phyloP scores from a whole-genome alignment of 2,888 invertebrate genomes.

The Thereva nobilitata region DNA sequence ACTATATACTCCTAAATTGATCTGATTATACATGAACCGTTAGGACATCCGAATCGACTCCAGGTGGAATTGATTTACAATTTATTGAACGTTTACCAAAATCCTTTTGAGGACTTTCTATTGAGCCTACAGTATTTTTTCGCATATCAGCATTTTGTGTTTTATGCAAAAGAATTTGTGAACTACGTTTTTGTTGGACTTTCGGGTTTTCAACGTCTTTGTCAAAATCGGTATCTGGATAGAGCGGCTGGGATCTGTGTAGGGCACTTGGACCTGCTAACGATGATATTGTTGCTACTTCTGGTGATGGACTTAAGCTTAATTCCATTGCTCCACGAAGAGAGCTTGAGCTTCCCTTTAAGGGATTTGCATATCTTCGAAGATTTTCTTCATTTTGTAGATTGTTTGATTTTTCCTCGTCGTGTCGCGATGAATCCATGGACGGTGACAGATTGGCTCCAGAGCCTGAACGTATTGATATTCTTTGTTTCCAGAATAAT shows the following conservation, averaged over 20 bases:
- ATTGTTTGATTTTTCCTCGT: conserved; percentile 89
- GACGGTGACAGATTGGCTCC: conserved; percentile 62
- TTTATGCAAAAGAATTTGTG: conserved; percentile 75
- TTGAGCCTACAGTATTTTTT: conserved; percentile 74
- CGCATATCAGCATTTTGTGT: conserved; percentile 83
- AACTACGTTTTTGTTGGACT: conserved; percentile 60
- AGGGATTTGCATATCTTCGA: conserved; percentile 78
- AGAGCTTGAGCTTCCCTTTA: conserved; percentile 65
- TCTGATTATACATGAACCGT: conserved; percentile 62
- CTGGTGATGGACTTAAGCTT: conserved; percentile 56
- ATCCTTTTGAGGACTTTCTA: conserved; percentile 68
- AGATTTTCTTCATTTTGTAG: conserved; percentile 89
- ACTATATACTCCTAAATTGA: conserved; percentile 10
- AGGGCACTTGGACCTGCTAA: conserved; percentile 58
- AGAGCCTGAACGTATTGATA: conserved; percentile 60
- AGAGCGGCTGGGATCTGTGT: conserved; percentile 56
- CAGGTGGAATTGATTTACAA: conserved; percentile 55
- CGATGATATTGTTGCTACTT: conserved; percentile 50
- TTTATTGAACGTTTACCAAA: conserved; percentile 76
- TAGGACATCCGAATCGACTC: conserved; percentile 58
- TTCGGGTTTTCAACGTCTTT: conserved; percentile 52
- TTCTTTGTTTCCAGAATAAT: conserved; percentile 63
- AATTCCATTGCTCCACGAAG: conserved; percentile 63
- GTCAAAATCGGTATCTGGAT: conserved; percentile 56
- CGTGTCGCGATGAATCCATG: conserved; percentile 68